Evolutionary conservation across 2,888 invertebrate genomes (phyloP).

Genomic region (Drosophila mercatorum): DNA sequence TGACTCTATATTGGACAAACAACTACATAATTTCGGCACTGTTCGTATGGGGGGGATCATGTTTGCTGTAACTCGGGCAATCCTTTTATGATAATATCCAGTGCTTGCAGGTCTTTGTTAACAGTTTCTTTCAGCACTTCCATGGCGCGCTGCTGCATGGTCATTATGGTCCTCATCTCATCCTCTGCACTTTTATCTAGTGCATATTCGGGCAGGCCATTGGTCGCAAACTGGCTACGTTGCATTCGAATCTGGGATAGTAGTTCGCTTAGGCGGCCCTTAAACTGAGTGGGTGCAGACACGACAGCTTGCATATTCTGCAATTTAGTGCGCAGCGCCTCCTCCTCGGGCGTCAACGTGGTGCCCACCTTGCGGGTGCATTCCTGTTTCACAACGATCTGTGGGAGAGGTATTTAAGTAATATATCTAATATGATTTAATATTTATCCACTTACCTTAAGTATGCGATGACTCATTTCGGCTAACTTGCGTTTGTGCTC

Average conservation of each 20-base stretch:
- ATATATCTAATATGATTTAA: background rate
- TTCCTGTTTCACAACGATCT: slow-evolving; percentile 95
- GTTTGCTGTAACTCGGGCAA: slow-evolving; percentile 87
- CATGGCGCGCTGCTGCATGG: slow-evolving; percentile 95
- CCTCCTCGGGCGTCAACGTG: slow-evolving; percentile 95
- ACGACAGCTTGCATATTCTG: slow-evolving; percentile 94
- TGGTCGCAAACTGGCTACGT: slow-evolving; percentile 87
- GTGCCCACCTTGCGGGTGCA: slow-evolving; percentile 94
- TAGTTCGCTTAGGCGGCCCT: slow-evolving; percentile 96
- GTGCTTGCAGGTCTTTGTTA: slow-evolving; percentile 91
- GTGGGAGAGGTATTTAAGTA: slow-evolving; percentile 44
- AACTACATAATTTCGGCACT: slow-evolving; percentile 43
- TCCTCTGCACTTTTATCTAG: slow-evolving; percentile 91
- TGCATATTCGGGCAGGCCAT: slow-evolving; percentile 89
- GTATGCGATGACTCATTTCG: slow-evolving; percentile 92
- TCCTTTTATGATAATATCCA: slow-evolving; percentile 92
- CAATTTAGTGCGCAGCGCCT: slow-evolving; percentile 93
- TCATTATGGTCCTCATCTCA: slow-evolving; percentile 91
- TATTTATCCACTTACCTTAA: slow-evolving; percentile 87
- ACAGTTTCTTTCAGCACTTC: slow-evolving; percentile 93
- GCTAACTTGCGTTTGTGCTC: slow-evolving; percentile 93
- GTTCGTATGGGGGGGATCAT: slow-evolving; percentile 35
- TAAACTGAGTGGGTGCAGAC: slow-evolving; percentile 96
- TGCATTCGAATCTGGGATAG: slow-evolving; percentile 94
- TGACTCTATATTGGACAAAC: slow-evolving; percentile 54